phyloP scores from a whole-genome alignment of 2,113 vertebrate species.

The Clinocottus analis region DNA sequence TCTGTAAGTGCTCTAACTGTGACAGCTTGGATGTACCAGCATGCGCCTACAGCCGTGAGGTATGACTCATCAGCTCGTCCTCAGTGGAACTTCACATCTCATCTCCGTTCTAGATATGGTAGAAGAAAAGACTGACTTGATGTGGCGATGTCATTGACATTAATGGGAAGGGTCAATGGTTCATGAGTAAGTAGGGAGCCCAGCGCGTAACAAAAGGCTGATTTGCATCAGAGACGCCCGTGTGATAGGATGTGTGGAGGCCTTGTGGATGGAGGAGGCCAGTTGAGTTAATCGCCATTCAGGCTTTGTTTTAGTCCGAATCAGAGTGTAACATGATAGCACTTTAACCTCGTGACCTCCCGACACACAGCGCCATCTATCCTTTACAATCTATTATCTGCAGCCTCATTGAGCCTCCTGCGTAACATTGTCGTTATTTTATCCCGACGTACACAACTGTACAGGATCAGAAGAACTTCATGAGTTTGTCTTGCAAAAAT shows the following conservation, averaged over 20 bases:
- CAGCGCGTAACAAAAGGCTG: conserved; percentile 35
- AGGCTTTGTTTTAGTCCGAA: conserved; percentile 33
- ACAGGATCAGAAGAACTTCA: not conserved
- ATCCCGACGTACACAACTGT: not conserved
- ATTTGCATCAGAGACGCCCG: conserved; percentile 35
- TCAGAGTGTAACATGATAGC: conserved; percentile 8
- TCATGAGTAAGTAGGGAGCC: not conserved
- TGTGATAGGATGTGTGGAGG: conserved; percentile 15
- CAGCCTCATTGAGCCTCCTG: not conserved
- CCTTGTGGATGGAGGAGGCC: conserved; percentile 9
- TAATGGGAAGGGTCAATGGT: not conserved
- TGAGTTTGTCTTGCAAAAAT: not conserved
- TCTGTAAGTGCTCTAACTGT: not conserved
- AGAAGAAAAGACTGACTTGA: not conserved
- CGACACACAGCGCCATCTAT: not conserved
- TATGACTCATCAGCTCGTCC: not conserved
- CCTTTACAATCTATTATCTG: not conserved
- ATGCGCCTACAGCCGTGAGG: no score
- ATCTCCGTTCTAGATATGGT: not conserved
- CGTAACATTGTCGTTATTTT: not conserved
- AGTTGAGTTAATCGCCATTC: conserved; percentile 23
- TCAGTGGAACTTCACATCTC: not conserved
- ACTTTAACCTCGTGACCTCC: conserved; percentile 37
- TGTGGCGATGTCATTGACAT: not conserved
- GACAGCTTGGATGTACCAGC: not conserved